phyloP scores from a whole-genome alignment of 2,797 vertebrate species.

The Helarctos malayanus region DNA sequence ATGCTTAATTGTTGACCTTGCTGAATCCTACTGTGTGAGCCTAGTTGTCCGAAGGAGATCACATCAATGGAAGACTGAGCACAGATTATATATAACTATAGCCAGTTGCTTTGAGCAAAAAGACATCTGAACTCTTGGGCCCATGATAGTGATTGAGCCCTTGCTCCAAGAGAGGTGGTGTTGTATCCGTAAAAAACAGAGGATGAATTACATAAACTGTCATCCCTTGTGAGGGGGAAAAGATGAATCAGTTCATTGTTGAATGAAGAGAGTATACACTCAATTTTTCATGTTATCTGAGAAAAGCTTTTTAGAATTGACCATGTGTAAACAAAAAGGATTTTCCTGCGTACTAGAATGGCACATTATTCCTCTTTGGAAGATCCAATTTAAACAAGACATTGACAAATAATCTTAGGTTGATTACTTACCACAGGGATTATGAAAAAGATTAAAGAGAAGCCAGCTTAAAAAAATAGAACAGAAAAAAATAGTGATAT shows the following conservation, averaged over 20 bases:
- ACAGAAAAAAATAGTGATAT: background rate
- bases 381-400: background rate
- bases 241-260: background rate
- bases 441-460: background rate
- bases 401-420: background rate
- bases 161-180: background rate
- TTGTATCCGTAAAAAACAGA: background rate
- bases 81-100: background rate
- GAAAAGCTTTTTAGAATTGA: constrained; percentile 27
- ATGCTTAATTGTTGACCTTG: constrained; percentile 37
- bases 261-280: background rate
- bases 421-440: background rate
- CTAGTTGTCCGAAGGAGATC: background rate
- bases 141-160: background rate
- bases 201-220: background rate
- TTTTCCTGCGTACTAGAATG: background rate
- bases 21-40: constrained; percentile 19
- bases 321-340: background rate
- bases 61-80: background rate
- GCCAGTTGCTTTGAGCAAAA: background rate
- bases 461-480: background rate
- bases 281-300: constrained; percentile 29
- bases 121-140: background rate
- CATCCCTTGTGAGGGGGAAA: background rate
- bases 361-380: background rate